Base-by-base conservation (phyloP, 2,113 vertebrate genomes). In the Anolis sagrei region DNA sequence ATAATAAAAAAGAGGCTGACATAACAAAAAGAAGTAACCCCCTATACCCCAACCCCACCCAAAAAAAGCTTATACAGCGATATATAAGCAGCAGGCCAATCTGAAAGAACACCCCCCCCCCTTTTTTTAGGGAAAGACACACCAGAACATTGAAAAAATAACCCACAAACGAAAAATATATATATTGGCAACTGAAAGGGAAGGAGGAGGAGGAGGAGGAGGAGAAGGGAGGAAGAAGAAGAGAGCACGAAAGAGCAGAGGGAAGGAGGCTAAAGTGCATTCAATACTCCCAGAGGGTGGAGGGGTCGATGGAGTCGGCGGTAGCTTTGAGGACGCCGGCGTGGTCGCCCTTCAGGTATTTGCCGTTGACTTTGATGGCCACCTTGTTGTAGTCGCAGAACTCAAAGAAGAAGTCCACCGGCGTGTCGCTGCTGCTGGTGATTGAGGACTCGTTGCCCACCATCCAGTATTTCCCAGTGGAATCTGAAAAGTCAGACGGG, bases 341-440 rank as follows among this genome's bases (percentile, higher is more conserved):
- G 0, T 99, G 98, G 96, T 99, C 99, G 0, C 99, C 99, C 74
- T 98, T 98, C 90, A 99, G 97, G 93, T 99, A 99, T 93, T 97
- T 98, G 91, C 97, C 96, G 0, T 98, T 98, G 76, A 93, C 97
- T 94, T 98, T 98, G 93, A 99, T 96, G 25, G 98, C 98, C 94
- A 99, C 97, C 94, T 99, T 99, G 96, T 99, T 99, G 94, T 98
- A 99, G 93, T 99, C 99, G 74, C 98, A 99, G 95, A 99, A 99
- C 95, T 99, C 98, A 1, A 99, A 97, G 94, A 98, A 97, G 97
- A 99, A 99, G 94, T 99, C 98, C 75, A 99, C 97, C 0, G 98
- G 98, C 1, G 90, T 78, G 89, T 98, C 96, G 6, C 98, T 99
- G 97, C 99, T 99, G 97, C 99, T 99, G 95, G 98, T 97, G 90